Conservation (phyloP, 2,888 invertebrate genomes). For the Atethmia centrago region DNA sequence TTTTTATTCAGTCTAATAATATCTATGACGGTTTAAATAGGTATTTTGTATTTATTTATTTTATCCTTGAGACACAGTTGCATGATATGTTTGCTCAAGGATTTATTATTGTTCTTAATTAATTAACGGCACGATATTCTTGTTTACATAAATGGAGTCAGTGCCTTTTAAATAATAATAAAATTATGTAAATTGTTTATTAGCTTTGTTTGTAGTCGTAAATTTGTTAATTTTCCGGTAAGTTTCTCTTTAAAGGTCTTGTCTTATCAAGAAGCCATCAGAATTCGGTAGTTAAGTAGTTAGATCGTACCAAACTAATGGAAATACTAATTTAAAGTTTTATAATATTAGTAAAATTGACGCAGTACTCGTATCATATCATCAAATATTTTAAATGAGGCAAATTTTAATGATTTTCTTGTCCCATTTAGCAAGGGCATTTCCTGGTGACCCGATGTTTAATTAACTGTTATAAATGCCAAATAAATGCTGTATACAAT, state of each 20-base stretch:
- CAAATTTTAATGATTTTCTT: slow-evolving; percentile 40
- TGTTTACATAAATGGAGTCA: slow-evolving; percentile 42
- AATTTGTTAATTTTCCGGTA: background rate
- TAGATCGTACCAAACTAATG: background rate
- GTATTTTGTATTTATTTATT: slow-evolving; percentile 16
- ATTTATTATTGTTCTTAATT: slow-evolving; percentile 54
- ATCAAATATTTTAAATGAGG: slow-evolving; percentile 11
- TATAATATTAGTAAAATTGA: background rate
- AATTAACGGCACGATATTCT: slow-evolving; percentile 40
- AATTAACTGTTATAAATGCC: slow-evolving; percentile 30
- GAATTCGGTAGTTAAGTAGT: background rate
- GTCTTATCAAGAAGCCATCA: background rate
- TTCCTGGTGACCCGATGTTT: slow-evolving; percentile 26
- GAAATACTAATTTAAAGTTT: background rate
- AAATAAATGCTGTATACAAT: slow-evolving; percentile 13
- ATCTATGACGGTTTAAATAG: background rate
- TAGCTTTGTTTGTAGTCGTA: background rate
- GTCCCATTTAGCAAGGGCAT: slow-evolving; percentile 16
- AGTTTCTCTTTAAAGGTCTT: too few species aligned
- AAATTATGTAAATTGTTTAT: slow-evolving; percentile 17
- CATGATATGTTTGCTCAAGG: slow-evolving; percentile 34
- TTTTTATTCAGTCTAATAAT: slow-evolving; percentile 18
- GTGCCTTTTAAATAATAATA: slow-evolving; percentile 23
- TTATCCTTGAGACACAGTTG: slow-evolving; percentile 56
- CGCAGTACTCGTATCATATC: background rate